Conservation (phyloP, 2,888 invertebrate genomes). For the Ischnura elegans region DNA sequence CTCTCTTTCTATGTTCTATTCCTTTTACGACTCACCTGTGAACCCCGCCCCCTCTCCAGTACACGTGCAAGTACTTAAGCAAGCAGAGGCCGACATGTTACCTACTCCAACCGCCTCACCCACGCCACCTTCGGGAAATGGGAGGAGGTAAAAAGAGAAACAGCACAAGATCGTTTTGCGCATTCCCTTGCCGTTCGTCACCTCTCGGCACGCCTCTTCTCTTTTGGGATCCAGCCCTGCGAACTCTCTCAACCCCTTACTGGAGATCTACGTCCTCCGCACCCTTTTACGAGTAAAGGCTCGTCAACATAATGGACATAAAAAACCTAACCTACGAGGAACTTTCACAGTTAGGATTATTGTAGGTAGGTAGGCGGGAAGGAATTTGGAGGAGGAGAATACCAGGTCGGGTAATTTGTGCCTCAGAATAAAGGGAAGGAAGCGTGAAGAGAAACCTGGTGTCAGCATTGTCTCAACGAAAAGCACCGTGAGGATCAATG, state of each 20-base stretch:
- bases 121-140: neutral
- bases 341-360: too few relatives aligned
- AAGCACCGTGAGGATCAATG: too few relatives aligned
- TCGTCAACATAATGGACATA: too few relatives aligned
- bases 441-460: too few relatives aligned
- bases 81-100: neutral
- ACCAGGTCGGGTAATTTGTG: too few relatives aligned
- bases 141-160: neutral
- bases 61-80: neutral
- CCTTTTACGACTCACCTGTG: neutral
- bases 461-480: too few relatives aligned
- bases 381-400: too few relatives aligned
- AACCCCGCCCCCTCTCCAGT: neutral
- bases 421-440: too few relatives aligned
- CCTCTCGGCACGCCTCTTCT: neutral
- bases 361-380: too few relatives aligned
- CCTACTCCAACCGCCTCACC: neutral
- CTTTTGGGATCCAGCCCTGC: neutral
- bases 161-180: neutral
- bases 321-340: too few relatives aligned
- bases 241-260: neutral
- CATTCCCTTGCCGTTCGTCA: constrained; percentile 28
- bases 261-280: neutral
- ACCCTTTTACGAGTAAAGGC: neutral
- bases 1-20: too few relatives aligned